Evolutionary conservation across 2,888 invertebrate genomes (phyloP).

Genomic region (Drosophila algonquin): DNA sequence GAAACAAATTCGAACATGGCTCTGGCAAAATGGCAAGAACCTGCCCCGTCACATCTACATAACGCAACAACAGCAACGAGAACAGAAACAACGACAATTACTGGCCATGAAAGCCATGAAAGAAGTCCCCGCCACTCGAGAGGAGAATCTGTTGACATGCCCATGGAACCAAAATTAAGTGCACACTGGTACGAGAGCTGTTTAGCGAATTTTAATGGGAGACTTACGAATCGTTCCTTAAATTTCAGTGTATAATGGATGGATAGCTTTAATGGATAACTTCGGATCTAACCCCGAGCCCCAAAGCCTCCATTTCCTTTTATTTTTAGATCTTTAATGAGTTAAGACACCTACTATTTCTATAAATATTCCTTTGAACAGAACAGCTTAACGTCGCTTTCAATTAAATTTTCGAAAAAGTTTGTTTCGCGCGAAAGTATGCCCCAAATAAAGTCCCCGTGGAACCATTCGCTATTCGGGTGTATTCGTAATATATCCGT

Average conservation of each 20-base stretch:
- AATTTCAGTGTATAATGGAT: too few species aligned
- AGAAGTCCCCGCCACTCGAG: conserved; percentile 15
- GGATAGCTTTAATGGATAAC: too few species aligned
- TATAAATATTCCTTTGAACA: too few species aligned
- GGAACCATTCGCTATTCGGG: too few species aligned
- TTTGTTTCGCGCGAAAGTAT: too few species aligned
- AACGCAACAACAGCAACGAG: conserved; percentile 42
- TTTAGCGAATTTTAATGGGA: not conserved
- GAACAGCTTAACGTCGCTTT: conserved; percentile 1
- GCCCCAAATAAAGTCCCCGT: not conserved
- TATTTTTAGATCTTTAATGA: too few species aligned
- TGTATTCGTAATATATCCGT: not conserved
- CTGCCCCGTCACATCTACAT: conserved; percentile 63
- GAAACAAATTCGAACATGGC: conserved; percentile 78
- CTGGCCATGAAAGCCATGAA: conserved; percentile 44
- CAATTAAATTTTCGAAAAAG: not conserved
- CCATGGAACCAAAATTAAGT: conserved; percentile 38
- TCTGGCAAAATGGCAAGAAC: conserved; percentile 54
- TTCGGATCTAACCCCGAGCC: too few species aligned
- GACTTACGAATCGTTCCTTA: too few species aligned
- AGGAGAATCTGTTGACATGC: conserved; percentile 62
- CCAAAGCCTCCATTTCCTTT: too few species aligned
- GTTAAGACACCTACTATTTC: too few species aligned
- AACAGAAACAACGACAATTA: conserved; percentile 47
- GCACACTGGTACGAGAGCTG: conserved; percentile 46